These are phyloP conservation scores for Tupaia tana DNA, from an alignment of 2,113 vertebrate species.

Conservation along the genomic window DNA sequence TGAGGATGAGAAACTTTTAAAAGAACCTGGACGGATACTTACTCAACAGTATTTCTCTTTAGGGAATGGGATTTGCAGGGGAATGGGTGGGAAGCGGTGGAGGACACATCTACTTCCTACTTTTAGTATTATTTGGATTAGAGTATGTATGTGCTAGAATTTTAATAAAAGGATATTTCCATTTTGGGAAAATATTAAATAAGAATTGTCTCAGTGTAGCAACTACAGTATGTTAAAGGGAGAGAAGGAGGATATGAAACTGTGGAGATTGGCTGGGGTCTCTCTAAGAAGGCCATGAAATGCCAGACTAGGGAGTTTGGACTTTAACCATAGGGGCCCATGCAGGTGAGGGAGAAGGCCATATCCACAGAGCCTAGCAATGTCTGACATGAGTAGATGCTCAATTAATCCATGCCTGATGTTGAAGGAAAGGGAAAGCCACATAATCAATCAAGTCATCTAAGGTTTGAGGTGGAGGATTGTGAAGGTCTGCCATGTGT, in stretches of 20 bases:
- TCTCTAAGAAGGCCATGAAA: neutral
- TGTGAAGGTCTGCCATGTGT: neutral
- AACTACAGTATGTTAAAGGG: neutral
- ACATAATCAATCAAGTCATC: neutral
- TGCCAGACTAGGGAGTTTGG: neutral
- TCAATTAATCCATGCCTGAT: neutral
- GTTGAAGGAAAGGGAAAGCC: neutral
- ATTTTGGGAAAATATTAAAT: constrained; percentile 12
- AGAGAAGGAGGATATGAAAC: neutral
- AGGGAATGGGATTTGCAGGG: neutral
- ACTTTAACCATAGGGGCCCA: neutral
- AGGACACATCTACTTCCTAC: neutral
- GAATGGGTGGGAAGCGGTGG: neutral
- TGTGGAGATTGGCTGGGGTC: neutral
- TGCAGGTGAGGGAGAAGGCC: neutral
- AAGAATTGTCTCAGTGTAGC: neutral
- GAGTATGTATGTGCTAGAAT: neutral
- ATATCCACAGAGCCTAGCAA: neutral
- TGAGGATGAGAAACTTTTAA: neutral
- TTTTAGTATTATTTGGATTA: constrained; percentile 12
- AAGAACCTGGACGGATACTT: constrained; percentile 25
- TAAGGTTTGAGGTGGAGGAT: neutral
- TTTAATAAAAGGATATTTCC: neutral
- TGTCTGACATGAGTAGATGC: neutral
- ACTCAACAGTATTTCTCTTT: neutral